Evolutionary conservation across 2,797 vertebrate genomes (phyloP).

Genomic region (Oreonectes daqikongensis): DNA sequence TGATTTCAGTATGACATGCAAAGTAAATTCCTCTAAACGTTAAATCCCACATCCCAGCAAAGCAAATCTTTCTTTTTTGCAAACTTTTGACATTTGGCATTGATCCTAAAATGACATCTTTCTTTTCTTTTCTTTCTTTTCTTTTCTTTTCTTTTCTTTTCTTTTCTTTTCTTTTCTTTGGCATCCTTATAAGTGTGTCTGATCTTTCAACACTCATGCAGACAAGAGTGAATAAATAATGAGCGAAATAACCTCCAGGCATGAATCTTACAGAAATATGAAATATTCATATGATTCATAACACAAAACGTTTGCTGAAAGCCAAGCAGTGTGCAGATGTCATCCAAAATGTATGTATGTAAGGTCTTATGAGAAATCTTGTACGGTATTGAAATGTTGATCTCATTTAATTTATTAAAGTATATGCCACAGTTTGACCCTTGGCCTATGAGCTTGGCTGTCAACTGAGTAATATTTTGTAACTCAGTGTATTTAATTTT

Average conservation of each 20-base stretch:
- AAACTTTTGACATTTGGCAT: slow-evolving; percentile 59
- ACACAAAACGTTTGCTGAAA: slow-evolving; percentile 65
- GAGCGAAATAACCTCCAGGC: slow-evolving; percentile 63
- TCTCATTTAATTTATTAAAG: slow-evolving; percentile 50
- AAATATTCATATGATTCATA: slow-evolving; percentile 66
- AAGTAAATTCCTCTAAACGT: slow-evolving; percentile 35
- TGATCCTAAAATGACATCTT: slow-evolving; percentile 68
- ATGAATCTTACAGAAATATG: slow-evolving; percentile 64
- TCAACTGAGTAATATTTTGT: slow-evolving; percentile 46
- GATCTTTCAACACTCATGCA: slow-evolving; percentile 69
- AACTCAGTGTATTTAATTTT: slow-evolving; percentile 18
- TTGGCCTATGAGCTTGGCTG: slow-evolving; percentile 29
- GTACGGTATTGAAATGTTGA: slow-evolving; percentile 34
- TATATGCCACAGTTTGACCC: slow-evolving; percentile 57
- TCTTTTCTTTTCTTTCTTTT: background rate
- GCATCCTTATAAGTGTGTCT: slow-evolving; percentile 41
- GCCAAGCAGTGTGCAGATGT: slow-evolving; percentile 58
- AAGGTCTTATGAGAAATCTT: slow-evolving; percentile 40
- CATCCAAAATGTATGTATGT: slow-evolving; percentile 54
- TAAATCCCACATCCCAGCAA: slow-evolving; percentile 38
- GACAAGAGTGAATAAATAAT: slow-evolving; percentile 68
- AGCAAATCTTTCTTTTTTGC: slow-evolving; percentile 36
- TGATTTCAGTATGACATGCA: slow-evolving; percentile 33
- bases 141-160: slow-evolving; percentile 2
- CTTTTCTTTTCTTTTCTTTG: background rate